Evolutionary conservation across 2,113 vertebrate species (phyloP).

Genomic region (Urocynchramus pylzowi): DNA sequence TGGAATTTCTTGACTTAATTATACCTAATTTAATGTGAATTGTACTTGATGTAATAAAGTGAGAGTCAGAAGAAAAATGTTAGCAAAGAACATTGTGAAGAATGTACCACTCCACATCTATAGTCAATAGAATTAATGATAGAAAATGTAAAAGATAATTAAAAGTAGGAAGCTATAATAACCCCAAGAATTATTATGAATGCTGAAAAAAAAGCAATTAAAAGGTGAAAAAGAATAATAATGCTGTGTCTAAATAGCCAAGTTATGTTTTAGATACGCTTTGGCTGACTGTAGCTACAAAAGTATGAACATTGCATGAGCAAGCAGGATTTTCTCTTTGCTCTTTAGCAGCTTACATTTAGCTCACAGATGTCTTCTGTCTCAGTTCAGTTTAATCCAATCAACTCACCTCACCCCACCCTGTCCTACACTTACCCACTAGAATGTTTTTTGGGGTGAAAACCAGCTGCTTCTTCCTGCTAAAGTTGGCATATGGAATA

Average conservation of each 20-base stretch:
- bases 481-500: background rate
- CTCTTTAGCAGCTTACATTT: slow-evolving; percentile 56
- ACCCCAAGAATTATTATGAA: background rate
- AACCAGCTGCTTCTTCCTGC: slow-evolving; percentile 56
- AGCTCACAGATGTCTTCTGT: slow-evolving; percentile 71
- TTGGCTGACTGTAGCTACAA: background rate
- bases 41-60: background rate
- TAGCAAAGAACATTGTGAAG: background rate
- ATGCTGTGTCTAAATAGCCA: background rate
- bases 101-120: background rate
- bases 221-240: background rate
- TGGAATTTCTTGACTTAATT: background rate
- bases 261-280: background rate
- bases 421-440: slow-evolving; percentile 32
- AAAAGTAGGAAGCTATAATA: background rate
- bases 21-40: background rate
- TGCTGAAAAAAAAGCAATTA: background rate
- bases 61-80: background rate
- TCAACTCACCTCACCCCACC: slow-evolving; percentile 67
- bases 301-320: background rate
- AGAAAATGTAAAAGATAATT: background rate
- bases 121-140: background rate
- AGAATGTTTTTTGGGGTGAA: slow-evolving; percentile 21
- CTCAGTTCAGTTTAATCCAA: slow-evolving; percentile 73
- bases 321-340: slow-evolving; percentile 54